Evolutionary conservation across 2,113 vertebrate genomes (phyloP), one percentile per base, ranked within the genome.

Genomic region (Romanogobio albipinnatus): DNA sequence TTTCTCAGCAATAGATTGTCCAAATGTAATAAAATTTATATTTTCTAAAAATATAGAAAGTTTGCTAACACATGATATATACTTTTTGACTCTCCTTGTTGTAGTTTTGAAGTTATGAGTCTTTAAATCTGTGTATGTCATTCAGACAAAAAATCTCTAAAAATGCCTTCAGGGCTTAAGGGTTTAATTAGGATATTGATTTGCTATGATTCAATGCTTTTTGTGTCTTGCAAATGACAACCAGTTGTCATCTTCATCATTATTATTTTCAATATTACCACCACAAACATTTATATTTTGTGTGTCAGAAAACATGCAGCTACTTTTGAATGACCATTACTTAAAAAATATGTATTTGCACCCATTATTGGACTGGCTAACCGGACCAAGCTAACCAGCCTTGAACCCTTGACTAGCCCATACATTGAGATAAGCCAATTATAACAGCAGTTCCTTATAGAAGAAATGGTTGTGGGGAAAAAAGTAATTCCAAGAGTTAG

Each of bases 111-210:
- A n/a, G n/a, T n/a, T n/a, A n/a, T n/a, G n/a, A n/a, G n/a, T n/a
- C n/a, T n/a, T n/a, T n/a, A n/a, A n/a, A n/a, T n/a, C n/a, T n/a
- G n/a, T n/a, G n/a, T n/a, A n/a, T n/a, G n/a, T n/a, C n/a, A n/a
- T n/a, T n/a, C n/a, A n/a, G n/a, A n/a, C n/a, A n/a, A n/a, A n/a
- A n/a, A n/a, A n/a, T n/a, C n/a, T n/a, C n/a, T n/a, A n/a, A n/a
- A n/a, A n/a, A n/a, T n/a, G n/a, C n/a, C n/a, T n/a, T n/a, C n/a
- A n/a, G n/a, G n/a, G n/a, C n/a, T n/a, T n/a, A n/a, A n/a, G n/a
- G n/a, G n/a, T n/a, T n/a, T n/a, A 29, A 58, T 56, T 39, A 29
- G n/a, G 39, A 73, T 73, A 73, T 5, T 73, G 68, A 73, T 73
- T 73, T 45, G 39, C 39, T 73, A 24, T 1, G 9, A 71, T 45